phyloP scores from a whole-genome alignment of 2,797 vertebrate species.

The Tokudaia muenninki region DNA sequence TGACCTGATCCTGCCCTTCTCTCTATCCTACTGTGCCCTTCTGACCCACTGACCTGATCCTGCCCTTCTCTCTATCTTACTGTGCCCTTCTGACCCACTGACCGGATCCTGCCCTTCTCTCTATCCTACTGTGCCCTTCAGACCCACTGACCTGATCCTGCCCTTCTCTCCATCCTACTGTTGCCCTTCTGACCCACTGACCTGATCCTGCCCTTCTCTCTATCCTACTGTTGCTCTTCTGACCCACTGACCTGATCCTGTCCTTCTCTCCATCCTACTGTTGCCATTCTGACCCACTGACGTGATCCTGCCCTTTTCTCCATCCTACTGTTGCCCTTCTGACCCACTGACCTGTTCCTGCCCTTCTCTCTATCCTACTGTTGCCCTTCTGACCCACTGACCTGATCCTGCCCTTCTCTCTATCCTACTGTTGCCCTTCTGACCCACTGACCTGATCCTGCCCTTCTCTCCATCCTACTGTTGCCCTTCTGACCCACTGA shows the following conservation, averaged over 20 bases:
- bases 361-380: too few species aligned
- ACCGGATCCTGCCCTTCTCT: slow-evolving; percentile 89
- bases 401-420: slow-evolving; percentile 87
- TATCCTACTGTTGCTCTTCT: slow-evolving; percentile 85
- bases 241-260: slow-evolving; percentile 86
- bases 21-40: slow-evolving; percentile 88
- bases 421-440: slow-evolving; percentile 85
- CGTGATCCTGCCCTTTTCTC: slow-evolving; percentile 87
- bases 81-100: slow-evolving; percentile 65
- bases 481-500: slow-evolving; percentile 81
- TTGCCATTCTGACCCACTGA: slow-evolving; percentile 81
- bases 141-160: slow-evolving; percentile 86
- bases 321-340: slow-evolving; percentile 88
- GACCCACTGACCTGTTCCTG: slow-evolving; percentile 86
- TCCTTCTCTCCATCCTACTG: too few species aligned
- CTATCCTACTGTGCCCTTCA: slow-evolving; percentile 85
- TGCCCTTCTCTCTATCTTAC: too few species aligned
- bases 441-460: slow-evolving; percentile 86
- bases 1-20: slow-evolving; percentile 89
- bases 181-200: slow-evolving; percentile 81
- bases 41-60: slow-evolving; percentile 86
- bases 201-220: slow-evolving; percentile 87
- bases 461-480: too few species aligned
- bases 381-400: slow-evolving; percentile 81
- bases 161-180: too few species aligned